These are phyloP conservation scores for Caradrina clavipalpis DNA, from an alignment of 2,888 invertebrate genomes.

Conservation along the genomic window DNA sequence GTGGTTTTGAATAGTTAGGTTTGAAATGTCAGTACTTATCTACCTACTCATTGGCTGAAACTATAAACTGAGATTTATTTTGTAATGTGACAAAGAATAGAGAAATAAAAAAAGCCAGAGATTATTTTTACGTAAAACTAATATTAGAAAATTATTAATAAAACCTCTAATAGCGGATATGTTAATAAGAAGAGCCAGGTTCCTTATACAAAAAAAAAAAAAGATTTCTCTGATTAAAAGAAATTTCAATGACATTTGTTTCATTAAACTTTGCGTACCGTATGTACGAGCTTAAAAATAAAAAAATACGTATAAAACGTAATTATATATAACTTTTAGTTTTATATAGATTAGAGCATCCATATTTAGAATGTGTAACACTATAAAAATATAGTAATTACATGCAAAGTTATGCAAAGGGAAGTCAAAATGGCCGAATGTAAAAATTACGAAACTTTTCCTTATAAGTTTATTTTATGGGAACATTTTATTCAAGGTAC, in stretches of 20 bases:
- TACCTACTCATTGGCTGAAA: background rate
- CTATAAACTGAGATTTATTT: too few species aligned
- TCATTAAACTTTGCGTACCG: background rate
- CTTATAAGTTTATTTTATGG: constrained; percentile 42
- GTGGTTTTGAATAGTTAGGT: background rate
- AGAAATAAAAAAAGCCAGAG: too few species aligned
- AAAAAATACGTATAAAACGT: too few species aligned
- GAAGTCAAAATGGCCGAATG: constrained; percentile 54
- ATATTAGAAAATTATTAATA: background rate
- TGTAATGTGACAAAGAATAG: background rate
- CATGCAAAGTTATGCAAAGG: constrained; percentile 53
- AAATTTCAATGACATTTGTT: background rate
- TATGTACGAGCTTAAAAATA: background rate
- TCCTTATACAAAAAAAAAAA: too few species aligned
- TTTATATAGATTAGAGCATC: constrained; percentile 2
- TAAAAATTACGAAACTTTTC: constrained; percentile 53
- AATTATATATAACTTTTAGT: too few species aligned
- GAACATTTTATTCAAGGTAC: constrained; percentile 10
- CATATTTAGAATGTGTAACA: constrained; percentile 31
- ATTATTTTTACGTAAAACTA: too few species aligned
- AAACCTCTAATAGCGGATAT: too few species aligned
- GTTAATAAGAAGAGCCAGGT: too few species aligned
- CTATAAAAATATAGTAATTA: constrained; percentile 40
- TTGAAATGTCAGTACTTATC: background rate
- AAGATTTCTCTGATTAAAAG: too few species aligned